Evolutionary conservation across 1,140 invertebrate species (phyloP), one percentile per base, ranked within the genome.

Genomic region (Drosophila littoralis): DNA sequence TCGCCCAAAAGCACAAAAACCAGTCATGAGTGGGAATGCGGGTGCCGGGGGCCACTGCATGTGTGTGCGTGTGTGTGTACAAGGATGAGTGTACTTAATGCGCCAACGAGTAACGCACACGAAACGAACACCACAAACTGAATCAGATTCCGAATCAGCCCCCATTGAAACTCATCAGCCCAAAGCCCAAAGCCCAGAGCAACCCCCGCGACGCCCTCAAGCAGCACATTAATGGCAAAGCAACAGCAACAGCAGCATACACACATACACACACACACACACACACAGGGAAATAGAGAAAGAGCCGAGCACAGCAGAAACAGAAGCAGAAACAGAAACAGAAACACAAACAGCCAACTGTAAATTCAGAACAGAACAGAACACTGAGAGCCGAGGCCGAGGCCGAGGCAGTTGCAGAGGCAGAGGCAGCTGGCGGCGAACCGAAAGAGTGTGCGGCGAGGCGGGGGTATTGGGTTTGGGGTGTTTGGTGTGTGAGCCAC

Each of bases 171-270:
- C 48, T 17, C 55, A 59, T 22, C 51, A 40, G 33, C 28, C 13
- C 33, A n/a, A 46, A 55, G 40, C 46, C 54, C 59, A 45, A 28
- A 51, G 13, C n/a, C 63, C 54, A 32, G 22, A 36, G 42, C 46
- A 32, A 15, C 13, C 45, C 35, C 48, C 73, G 69, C 67, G 61
- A 68, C 36, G 68, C 72, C 82, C 61, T 82, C 83, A 58, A 79
- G 82, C 83, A 79, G 64, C 82, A 82, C 82, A 86, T 88, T 86
- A 86, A 86, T 81, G 71, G 60, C 65, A 81, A 73, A 68, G 75
- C 64, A 66, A 58, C 33, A 58, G 12, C 42, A 10, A 40, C 9
- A 40, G 9, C 38, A 7, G 3, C 45, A 74, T 42, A 63, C 50
- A 55, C 51, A 54, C 43, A 42, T 17, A 59, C 7, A 17, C 12